Evolutionary conservation across 30 jellyfish, hydroid and myxozoan genomes (phyloP).

Genomic region (Hydractinia echinata): DNA sequence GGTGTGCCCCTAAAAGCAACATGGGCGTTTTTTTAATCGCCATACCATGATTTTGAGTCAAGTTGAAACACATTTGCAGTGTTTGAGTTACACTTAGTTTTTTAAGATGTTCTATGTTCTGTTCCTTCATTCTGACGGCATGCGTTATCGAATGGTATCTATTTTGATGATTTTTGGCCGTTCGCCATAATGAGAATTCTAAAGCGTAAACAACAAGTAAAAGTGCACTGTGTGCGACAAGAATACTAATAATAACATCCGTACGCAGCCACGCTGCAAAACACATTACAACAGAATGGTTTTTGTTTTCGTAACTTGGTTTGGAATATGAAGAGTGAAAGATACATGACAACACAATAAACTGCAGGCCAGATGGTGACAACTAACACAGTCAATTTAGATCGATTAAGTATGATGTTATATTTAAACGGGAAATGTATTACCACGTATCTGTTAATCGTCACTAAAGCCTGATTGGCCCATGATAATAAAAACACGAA

Average conservation of each 20-base stretch:
- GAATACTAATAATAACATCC: background rate
- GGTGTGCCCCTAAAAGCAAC: conserved; percentile 18
- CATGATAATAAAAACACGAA: too few species aligned
- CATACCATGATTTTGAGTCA: conserved; percentile 1
- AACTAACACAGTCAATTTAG: background rate
- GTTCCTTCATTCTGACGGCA: too few species aligned
- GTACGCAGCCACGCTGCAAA: background rate
- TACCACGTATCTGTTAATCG: conserved; percentile 10
- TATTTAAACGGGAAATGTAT: conserved; percentile 1
- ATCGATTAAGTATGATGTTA: background rate
- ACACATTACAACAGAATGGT: too few species aligned
- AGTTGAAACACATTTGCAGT: conserved; percentile 7
- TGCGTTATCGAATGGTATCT: too few species aligned
- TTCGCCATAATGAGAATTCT: too few species aligned
- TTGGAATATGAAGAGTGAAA: background rate
- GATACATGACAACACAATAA: too few species aligned
- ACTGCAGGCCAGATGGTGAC: too few species aligned
- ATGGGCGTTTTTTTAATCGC: conserved; percentile 9
- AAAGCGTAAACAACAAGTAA: too few species aligned
- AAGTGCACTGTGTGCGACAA: too few species aligned
- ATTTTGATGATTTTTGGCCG: too few species aligned
- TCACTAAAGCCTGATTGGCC: background rate
- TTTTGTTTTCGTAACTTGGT: background rate
- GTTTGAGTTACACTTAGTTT: conserved; percentile 18
- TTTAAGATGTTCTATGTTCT: too few species aligned